Evolutionary conservation across 2,888 invertebrate genomes (phyloP).

Genomic region (Malacosoma neustria): DNA sequence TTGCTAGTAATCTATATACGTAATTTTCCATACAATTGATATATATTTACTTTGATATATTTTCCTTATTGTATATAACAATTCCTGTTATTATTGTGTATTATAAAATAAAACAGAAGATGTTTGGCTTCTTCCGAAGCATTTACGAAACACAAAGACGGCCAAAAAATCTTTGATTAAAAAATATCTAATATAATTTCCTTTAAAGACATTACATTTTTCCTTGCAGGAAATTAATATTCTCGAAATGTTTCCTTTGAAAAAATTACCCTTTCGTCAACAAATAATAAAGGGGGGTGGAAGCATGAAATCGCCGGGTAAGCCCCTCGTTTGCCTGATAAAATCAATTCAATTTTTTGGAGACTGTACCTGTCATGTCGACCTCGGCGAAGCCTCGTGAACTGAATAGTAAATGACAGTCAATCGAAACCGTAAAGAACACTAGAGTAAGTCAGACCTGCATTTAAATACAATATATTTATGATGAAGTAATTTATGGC

Average conservation of each 20-base stretch:
- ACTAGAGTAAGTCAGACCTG: neutral
- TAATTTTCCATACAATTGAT: too few species aligned
- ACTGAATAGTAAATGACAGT: conserved; percentile 20
- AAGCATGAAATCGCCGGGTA: conserved; percentile 35
- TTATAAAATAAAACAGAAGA: too few species aligned
- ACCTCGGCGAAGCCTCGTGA: conserved; percentile 31
- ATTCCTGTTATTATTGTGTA: too few species aligned
- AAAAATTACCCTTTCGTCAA: neutral
- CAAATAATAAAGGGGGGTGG: conserved; percentile 22
- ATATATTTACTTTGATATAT: too few species aligned
- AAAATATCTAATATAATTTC: neutral
- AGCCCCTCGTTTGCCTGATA: conserved; percentile 31
- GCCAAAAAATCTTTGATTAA: neutral
- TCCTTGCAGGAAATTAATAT: neutral
- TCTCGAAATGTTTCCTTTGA: neutral
- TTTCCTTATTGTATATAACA: too few species aligned
- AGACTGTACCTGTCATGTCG: conserved; percentile 36
- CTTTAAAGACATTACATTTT: neutral
- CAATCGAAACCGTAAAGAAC: neutral
- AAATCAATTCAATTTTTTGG: conserved; percentile 44
- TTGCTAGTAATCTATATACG: too few species aligned
- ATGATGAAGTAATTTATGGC: too few species aligned
- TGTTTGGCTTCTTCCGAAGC: too few species aligned
- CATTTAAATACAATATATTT: too few species aligned
- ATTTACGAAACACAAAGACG: too few species aligned